These are phyloP conservation scores for Mus spicilegus DNA, from an alignment of 2,113 vertebrate genomes.

Conservation along the genomic window DNA sequence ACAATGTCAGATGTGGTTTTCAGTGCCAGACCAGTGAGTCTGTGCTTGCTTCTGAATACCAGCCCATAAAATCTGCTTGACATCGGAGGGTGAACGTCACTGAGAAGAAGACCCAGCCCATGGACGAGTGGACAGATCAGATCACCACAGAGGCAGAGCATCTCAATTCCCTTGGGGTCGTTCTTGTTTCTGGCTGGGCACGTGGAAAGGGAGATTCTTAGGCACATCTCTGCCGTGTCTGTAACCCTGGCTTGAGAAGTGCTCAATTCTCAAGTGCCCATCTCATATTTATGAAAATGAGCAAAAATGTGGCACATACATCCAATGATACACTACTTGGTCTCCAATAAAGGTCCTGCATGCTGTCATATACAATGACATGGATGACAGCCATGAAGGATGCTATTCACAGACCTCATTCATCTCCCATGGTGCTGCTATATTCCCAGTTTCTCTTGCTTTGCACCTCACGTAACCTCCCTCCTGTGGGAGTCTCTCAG, in stretches of 20 bases:
- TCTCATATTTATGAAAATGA: not conserved
- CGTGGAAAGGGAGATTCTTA: not conserved
- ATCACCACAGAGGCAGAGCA: not conserved
- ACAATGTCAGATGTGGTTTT: not conserved
- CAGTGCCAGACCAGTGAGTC: not conserved
- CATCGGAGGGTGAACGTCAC: not conserved
- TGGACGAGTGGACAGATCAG: not conserved
- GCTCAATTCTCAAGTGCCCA: not conserved
- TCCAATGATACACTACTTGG: not conserved
- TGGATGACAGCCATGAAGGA: not conserved
- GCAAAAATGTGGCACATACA: too few relatives aligned
- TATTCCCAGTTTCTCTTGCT: not conserved
- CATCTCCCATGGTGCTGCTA: not conserved
- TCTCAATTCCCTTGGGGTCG: not conserved
- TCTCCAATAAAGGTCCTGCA: not conserved
- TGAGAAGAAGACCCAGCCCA: not conserved
- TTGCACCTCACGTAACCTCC: not conserved
- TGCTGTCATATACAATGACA: accelerated
- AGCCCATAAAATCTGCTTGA: not conserved
- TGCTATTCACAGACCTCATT: not conserved
- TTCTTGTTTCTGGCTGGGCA: not conserved
- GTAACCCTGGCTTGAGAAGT: not conserved
- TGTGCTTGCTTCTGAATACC: not conserved
- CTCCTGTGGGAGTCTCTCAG: slow-evolving; percentile 3
- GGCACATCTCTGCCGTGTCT: not conserved